Evolutionary conservation across 2,888 invertebrate species (phyloP), one percentile per base, ranked within the genome.

Genomic region (Tineola bisselliella): DNA sequence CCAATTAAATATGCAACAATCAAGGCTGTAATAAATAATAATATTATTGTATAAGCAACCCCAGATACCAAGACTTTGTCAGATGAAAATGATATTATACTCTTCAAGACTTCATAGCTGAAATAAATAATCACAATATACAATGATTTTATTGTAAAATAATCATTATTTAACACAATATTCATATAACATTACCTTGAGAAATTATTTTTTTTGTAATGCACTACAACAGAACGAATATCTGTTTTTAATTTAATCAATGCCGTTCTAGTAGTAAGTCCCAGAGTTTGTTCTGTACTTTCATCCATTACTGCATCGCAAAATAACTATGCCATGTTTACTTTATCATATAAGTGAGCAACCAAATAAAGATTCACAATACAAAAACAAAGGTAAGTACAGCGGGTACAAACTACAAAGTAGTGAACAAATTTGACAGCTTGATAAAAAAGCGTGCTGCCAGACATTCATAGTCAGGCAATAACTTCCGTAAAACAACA

Each of bases 231-330:
- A 64, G 78, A 77, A 65, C 88, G 87, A 66, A 95, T 92, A 73
- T 94, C 94, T 67, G 90, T 88, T 68, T 91, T 89, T 63, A 95
- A 86, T 70, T 90, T 91, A 65, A 88, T 82, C 62, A 95, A 76
- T 19, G 94, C 94, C 63, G 90, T 89, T 70, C 86, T 84, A 11
- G 94, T 94, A 54, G 90, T 88, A 66, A 92, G 84, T 18, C 93
- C 93, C 61, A 83, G 65, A 63, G 71, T 73, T 61, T 78, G 73
- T 64, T 75, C 73, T 65, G 69, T 76, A 66, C 66, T 73, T 63
- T 76, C 75, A 69, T 79, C 81, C 84, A 83, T 84, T 65, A 61
- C 79, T 64, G 17, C 12, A 1, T 18, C 10, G 11, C n/a, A 48
- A 38, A 38, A 38, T 38, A 38, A n/a, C n/a, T 38, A 12, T 10